Base-by-base conservation (phyloP, 2,113 vertebrate genomes). In the Sinocyclocheilus grahami region DNA sequence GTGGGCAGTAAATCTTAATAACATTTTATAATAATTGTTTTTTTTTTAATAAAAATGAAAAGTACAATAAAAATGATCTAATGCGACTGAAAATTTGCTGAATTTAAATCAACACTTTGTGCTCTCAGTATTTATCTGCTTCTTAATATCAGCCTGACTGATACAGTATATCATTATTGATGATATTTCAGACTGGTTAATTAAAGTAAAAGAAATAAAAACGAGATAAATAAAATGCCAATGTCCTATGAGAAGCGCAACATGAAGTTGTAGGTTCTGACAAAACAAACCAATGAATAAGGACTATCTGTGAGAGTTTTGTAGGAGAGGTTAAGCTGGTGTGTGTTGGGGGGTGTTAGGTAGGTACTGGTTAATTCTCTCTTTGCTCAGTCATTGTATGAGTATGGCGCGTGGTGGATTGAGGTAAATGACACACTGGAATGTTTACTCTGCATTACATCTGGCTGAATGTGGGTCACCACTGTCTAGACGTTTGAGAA, bases 401-500 rank as follows among this genome's bases (percentile, higher is more conserved):
- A 27, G 24, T 69, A 16, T 14, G 55, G 39, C 16, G 5, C 58
- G 27, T 58, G 37, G 30, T 88, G 83, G 60, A 53, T 39, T 37
- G 71, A 63, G 42, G 58, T 62, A 82, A 63, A 48, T 82, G 42
- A 60, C 83, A 82, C 58, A 18, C 16, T 69, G 83, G 58, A 88
- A 79, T 82, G 83, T 87, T 81, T 80, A 71, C 77, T 62, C 46
- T 67, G 58, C 82, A 63, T 62, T 78, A 62, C 46, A 83, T 81
- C 82, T 80, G 82, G 82, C 55, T 85, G 74, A 85, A 84, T 85
- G 87, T 82, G 87, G 87, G 83, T 82, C 85, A 81, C 79, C 85
- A 86, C 55, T 60, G 85, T 86, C 85, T 86, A 80, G 85, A 86
- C 78, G 37, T 75, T 72, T 86, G 42, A 81, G 71, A 86, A 82